Base-by-base conservation (phyloP, 2,797 vertebrate genomes). In the Pipistrellus pygmaeus region DNA sequence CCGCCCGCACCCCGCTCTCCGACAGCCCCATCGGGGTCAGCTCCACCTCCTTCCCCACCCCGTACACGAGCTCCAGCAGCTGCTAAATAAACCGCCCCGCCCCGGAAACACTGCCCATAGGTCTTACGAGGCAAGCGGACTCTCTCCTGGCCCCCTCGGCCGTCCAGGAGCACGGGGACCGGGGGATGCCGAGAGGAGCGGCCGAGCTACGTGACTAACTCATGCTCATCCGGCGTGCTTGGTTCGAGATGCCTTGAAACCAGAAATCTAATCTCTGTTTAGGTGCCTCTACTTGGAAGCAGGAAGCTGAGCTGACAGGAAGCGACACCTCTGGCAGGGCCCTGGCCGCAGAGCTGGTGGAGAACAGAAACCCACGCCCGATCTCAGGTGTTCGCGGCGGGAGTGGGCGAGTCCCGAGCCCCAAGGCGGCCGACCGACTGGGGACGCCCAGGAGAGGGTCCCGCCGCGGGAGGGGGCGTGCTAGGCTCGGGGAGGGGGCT, bases 1-100 rank as follows among this genome's bases (percentile, higher is more conserved):
- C 97, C 94, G 96, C 98, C 7, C 98, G 97, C 48, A 98, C 98
- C 0, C 98, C 98, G 0, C 91, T 98, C 17, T 97, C 98, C 0
- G 98, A 98, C 96, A 98, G 98, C 97, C 98, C 98, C 0, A 97
- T 98, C 0, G 98, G 98, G 69, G 97, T 98, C 97, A 98, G 98
- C 94, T 98, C 98, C 95, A 97, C 98, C 69, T 98, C 98, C 95
- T 98, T 98, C 95, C 98, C 98, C 4, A 98, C 98, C 85, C 98
- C 98, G 0, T 98, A 98, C 97, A 98, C 98, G 0, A 98, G 98
- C 94, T 98, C 98, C 3, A 98, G 98, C 97, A 99, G 98, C 97
- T 99, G 98, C 97, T 99, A 98, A 98, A 95, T 90, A 64, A 88
- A 96, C 90, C 95, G 21, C 94, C 81, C 18, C 97, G 41, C 88